Evolutionary conservation across 2,797 vertebrate species (phyloP).

Genomic region (Bryconaethiops microstoma): DNA sequence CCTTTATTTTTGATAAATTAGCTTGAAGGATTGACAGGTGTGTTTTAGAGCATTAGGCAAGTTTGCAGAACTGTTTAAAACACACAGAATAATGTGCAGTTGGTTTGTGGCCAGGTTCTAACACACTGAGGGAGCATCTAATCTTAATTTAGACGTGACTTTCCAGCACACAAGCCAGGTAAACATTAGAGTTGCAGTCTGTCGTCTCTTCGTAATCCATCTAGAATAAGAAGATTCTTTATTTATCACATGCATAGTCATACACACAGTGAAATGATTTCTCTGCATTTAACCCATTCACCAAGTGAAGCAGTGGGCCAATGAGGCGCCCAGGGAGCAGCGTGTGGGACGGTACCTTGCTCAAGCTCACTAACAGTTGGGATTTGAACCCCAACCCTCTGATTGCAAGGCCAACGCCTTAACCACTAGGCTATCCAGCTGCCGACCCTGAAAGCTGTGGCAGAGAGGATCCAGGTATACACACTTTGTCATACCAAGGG

Average conservation of each 20-base stretch:
- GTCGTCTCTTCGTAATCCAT: neutral
- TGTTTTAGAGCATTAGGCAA: neutral
- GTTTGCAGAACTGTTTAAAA: neutral
- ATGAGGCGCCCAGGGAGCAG: too few species aligned
- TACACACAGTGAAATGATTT: too few species aligned
- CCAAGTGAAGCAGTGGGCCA: too few species aligned
- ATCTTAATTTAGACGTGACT: neutral
- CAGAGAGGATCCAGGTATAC: neutral
- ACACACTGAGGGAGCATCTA: neutral
- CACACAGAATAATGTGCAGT: neutral
- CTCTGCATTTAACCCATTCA: too few species aligned
- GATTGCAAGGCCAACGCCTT: too few species aligned
- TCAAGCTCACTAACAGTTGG: too few species aligned
- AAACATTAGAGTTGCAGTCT: neutral
- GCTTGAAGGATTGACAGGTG: neutral
- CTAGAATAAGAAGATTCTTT: too few species aligned
- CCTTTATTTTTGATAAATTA: neutral
- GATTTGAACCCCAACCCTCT: too few species aligned
- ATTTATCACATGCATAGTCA: too few species aligned
- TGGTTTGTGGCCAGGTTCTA: neutral
- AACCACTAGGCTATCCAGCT: too few species aligned
- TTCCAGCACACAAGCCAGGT: neutral
- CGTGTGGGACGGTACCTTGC: too few species aligned
- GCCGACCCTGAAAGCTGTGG: neutral
- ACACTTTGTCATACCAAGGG: neutral